These are phyloP conservation scores for Alentia gelatinosa DNA, from an alignment of 2,888 invertebrate species.

Conservation along the genomic window DNA sequence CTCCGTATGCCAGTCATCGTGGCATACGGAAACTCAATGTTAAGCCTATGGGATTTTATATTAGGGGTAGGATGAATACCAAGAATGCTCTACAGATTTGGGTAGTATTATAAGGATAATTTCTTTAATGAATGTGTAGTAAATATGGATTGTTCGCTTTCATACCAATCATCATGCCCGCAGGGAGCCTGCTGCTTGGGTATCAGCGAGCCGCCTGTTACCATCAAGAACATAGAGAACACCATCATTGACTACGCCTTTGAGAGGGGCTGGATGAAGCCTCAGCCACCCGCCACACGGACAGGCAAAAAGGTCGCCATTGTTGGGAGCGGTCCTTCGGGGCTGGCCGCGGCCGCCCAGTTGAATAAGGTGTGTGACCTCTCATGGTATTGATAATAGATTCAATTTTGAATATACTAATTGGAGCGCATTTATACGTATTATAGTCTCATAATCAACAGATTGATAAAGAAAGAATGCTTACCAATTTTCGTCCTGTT, in stretches of 20 bases:
- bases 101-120: background rate
- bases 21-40: no score
- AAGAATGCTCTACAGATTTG: no score
- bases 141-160: background rate
- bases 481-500: no score
- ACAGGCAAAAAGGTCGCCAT: slow-evolving; percentile 93
- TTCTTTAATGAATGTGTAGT: background rate
- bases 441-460: no score
- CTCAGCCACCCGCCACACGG: slow-evolving; percentile 88
- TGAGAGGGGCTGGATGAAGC: slow-evolving; percentile 95
- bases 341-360: slow-evolving; percentile 97
- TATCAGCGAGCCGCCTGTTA: slow-evolving; percentile 97
- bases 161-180: background rate
- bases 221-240: slow-evolving; percentile 99
- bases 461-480: no score
- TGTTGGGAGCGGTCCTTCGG: slow-evolving; percentile 94
- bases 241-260: slow-evolving; percentile 99
- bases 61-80: no score
- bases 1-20: no score
- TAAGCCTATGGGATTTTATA: no score
- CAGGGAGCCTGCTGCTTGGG: slow-evolving; percentile 96
- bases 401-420: no score
- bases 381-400: no score
- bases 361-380: slow-evolving; percentile 87
- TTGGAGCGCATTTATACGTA: no score